A percentile compares a stretch with the other conserved stretches of the same genome.
Conservation (phyloP, 2,797 vertebrate genomes). For the Aldrovandia affinis region DNA sequence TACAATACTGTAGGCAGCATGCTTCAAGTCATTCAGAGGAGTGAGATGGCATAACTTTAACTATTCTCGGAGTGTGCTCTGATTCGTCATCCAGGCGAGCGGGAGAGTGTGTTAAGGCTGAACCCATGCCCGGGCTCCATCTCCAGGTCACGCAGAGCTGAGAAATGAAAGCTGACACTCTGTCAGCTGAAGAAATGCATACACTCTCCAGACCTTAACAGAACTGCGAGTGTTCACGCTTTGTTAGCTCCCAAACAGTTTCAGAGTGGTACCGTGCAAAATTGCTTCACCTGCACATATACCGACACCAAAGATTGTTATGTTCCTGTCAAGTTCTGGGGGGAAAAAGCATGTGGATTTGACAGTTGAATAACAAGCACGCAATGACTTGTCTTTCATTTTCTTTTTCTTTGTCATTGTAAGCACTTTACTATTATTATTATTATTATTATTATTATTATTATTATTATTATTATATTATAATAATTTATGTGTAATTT, state of each 20-base stretch:
- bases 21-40: neutral
- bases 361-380: neutral
- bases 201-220: neutral
- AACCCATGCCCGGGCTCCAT: neutral
- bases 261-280: conserved; percentile 1
- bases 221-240: conserved; percentile 1
- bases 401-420: too few species aligned
- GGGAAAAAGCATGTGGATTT: conserved; percentile 1
- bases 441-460: too few species aligned
- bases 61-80: neutral
- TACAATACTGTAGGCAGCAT: neutral
- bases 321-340: neutral
- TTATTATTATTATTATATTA: neutral
- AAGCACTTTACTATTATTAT: too few species aligned
- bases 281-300: conserved; percentile 1
- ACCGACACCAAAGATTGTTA: neutral
- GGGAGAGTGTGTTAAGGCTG: neutral
- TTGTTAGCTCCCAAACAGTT: conserved; percentile 20
- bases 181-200: neutral
- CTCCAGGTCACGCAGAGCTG: neutral
- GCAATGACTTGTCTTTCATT: too few species aligned
- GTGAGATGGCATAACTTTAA: neutral
- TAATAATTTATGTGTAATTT: too few species aligned
- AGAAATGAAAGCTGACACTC: conserved; percentile 18
- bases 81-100: neutral